These are phyloP conservation scores for Limnephilus rhombicus DNA, from an alignment of 2,888 invertebrate species.

Conservation along the genomic window DNA sequence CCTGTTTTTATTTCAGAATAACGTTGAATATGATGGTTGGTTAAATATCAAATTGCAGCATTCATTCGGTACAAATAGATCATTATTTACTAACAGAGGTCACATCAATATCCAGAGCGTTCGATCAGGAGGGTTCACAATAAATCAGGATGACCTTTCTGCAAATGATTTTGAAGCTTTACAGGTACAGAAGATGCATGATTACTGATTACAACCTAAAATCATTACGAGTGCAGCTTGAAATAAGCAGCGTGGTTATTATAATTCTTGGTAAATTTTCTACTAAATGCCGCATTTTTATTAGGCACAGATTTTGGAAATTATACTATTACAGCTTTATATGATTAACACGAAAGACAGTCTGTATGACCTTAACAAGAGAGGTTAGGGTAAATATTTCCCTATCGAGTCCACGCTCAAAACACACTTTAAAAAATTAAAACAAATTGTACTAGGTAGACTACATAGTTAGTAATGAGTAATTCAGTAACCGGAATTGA, in stretches of 20 bases:
- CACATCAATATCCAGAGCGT: conserved; percentile 80
- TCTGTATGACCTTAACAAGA: too few relatives aligned
- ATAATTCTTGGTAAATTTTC: too few relatives aligned
- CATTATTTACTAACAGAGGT: conserved; percentile 76
- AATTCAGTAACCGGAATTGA: too few relatives aligned
- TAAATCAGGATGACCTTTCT: conserved; percentile 80
- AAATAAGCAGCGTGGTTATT: background rate
- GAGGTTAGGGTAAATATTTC: too few relatives aligned
- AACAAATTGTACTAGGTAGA: too few relatives aligned
- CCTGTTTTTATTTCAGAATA: conserved; percentile 72
- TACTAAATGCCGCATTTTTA: too few relatives aligned
- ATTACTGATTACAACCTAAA: conserved; percentile 33
- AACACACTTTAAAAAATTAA: too few relatives aligned
- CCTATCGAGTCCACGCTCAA: too few relatives aligned
- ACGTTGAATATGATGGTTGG: conserved; percentile 87
- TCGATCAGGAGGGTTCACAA: conserved; percentile 80
- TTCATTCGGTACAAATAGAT: conserved; percentile 78
- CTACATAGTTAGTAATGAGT: too few relatives aligned
- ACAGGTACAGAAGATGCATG: conserved; percentile 72
- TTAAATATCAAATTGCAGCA: conserved; percentile 85
- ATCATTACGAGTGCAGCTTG: background rate
- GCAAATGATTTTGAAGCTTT: conserved; percentile 78
- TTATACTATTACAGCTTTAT: too few relatives aligned
- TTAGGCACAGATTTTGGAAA: too few relatives aligned
- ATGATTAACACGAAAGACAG: too few relatives aligned